Conservation (phyloP, 2,113 vertebrate genomes). For the Neodon shergylaensis region DNA sequence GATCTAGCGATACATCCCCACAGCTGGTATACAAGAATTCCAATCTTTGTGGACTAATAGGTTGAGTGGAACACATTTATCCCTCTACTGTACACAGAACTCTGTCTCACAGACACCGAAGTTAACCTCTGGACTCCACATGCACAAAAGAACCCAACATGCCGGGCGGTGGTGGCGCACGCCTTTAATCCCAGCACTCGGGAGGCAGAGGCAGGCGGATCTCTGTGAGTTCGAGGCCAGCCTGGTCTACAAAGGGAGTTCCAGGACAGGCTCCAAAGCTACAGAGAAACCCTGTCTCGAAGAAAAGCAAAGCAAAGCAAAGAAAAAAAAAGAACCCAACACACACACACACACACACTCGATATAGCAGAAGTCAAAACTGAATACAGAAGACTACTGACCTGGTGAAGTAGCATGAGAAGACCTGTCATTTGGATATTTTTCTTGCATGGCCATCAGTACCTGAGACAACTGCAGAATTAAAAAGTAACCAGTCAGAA, state of each 20-base stretch:
- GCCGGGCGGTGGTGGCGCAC: no score
- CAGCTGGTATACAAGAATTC: constrained; percentile 51
- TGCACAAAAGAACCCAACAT: neutral
- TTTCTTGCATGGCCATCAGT: constrained; percentile 84
- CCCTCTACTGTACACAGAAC: constrained; percentile 55
- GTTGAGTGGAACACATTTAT: constrained; percentile 59
- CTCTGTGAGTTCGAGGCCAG: no score
- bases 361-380: constrained; percentile 29
- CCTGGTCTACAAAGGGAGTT: no score
- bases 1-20: constrained; percentile 50
- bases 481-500: constrained; percentile 55
- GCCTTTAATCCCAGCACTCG: no score
- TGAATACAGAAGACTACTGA: constrained; percentile 72
- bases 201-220: no score
- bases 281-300: no score
- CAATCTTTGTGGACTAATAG: constrained; percentile 54
- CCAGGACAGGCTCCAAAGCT: no score
- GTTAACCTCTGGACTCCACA: neutral
- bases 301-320: no score
- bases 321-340: neutral
- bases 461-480: constrained; percentile 45
- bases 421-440: constrained; percentile 78
- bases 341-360: neutral
- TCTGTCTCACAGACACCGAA: constrained; percentile 25
- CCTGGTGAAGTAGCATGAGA: constrained; percentile 74